Conservation (phyloP, 2,113 vertebrate species). For the Octodon degus region DNA sequence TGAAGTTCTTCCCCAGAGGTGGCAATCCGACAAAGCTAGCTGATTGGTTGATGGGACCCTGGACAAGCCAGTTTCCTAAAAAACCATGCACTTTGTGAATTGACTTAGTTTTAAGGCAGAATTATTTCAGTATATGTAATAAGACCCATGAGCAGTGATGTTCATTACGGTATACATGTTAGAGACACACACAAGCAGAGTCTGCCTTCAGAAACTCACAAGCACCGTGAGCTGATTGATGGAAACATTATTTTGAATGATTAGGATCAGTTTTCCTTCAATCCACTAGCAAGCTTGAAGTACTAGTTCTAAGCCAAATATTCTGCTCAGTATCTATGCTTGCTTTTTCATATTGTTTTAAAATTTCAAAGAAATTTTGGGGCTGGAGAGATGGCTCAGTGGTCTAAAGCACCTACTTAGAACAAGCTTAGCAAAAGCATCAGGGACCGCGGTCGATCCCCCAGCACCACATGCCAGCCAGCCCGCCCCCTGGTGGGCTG, state of each 20-base stretch:
- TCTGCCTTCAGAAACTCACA: neutral
- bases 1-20: neutral
- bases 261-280: slow-evolving; percentile 64
- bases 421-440: too few species aligned
- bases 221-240: slow-evolving; percentile 38
- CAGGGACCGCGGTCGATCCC: too few species aligned
- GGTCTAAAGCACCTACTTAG: too few species aligned
- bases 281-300: neutral
- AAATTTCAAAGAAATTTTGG: slow-evolving; percentile 82
- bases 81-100: slow-evolving; percentile 62
- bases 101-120: slow-evolving; percentile 46
- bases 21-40: neutral
- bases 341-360: slow-evolving; percentile 81
- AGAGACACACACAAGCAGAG: slow-evolving; percentile 11
- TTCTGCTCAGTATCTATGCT: slow-evolving; percentile 72
- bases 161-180: neutral
- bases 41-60: slow-evolving; percentile 9
- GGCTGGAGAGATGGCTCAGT: too few species aligned
- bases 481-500: too few species aligned
- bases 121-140: neutral
- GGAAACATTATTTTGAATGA: slow-evolving; percentile 68
- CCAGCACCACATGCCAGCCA: too few species aligned
- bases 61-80: neutral
- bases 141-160: neutral
- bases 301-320: slow-evolving; percentile 72